Base-by-base conservation (phyloP, 2,113 vertebrate genomes). In the Vulpes ferrilata region DNA sequence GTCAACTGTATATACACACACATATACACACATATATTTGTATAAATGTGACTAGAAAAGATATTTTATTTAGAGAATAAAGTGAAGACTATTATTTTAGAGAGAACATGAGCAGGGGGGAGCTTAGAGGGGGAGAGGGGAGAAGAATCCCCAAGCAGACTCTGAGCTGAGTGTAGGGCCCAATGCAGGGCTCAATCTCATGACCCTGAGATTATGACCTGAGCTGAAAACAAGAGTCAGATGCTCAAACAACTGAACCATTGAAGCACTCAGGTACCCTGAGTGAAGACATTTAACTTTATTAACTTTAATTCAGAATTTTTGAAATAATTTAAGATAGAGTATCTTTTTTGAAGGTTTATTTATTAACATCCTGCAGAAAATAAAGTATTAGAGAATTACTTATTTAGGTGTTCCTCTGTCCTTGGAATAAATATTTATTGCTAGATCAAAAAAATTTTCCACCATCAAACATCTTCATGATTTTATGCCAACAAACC, bases 401-500 rank as follows among this genome's bases (percentile, higher is more conserved):
- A 90, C 23, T 62, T 69, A 76, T 48, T 48, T 87, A 86, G 43
- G 87, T 32, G 53, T 5, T 60, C 32, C 8, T 85, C 53, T 55
- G 35, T 25, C 30, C 30, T 74, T 43, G 55, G 7, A 78, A 83
- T 48, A 80, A 65, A 73, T 76, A 22, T 69, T 82, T 86, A 94
- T 15, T 81, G 11, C 23, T 67, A 60, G 10, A 64, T 53, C 10
- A n/a, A 78, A 27, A 81, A 79, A 15, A 32, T 22, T 85, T 90
- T 95, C 64, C 25, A 88, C 8, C 17, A 55, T 30, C 67, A 93
- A 71, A 69, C 51, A 93, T 20, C 93, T 90, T 11, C 2, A 78
- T 62, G 30, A 98, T n/a, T 96, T 93, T 84, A 97, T 62, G 94
- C 85, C 86, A 96, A 98, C 98, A 96, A 98, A 99, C 99, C 99